These are phyloP conservation scores for Stegodyphus dumicola DNA, from an alignment of 1,140 invertebrate genomes.

Conservation along the genomic window DNA sequence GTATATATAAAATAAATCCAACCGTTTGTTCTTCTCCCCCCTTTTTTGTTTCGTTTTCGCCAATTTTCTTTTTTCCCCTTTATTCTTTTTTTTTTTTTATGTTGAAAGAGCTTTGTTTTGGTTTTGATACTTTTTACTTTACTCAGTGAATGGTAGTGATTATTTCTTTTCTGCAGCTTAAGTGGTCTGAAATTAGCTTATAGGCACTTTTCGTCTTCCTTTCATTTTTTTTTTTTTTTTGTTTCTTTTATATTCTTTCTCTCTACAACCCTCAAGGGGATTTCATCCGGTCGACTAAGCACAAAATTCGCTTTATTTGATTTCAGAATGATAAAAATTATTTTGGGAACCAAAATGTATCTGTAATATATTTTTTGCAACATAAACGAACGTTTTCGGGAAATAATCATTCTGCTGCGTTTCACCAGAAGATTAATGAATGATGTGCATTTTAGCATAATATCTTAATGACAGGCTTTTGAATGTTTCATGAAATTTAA, in stretches of 20 bases:
- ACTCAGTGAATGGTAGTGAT: constrained; percentile 18
- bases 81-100: not conserved
- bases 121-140: not conserved
- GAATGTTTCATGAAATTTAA: no score
- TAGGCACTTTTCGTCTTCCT: constrained; percentile 30
- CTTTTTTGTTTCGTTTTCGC: constrained; percentile 9
- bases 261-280: not conserved
- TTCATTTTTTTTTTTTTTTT: not conserved
- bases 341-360: no score
- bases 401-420: no score
- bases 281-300: not conserved
- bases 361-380: no score
- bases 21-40: constrained; percentile 5
- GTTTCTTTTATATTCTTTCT: not conserved
- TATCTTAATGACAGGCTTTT: no score
- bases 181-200: constrained; percentile 52
- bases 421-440: no score
- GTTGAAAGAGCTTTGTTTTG: not conserved
- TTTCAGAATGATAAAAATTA: not conserved
- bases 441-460: no score
- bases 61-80: not conserved
- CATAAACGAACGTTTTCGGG: no score
- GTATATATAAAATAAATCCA: constrained; percentile 36
- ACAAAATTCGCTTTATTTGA: constrained; percentile 1
- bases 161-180: constrained; percentile 5